A percentile compares a stretch with the other conserved stretches of the same genome.
phyloP scores from a whole-genome alignment of 1,140 invertebrate genomes.

The Leptinotarsa lineolata region DNA sequence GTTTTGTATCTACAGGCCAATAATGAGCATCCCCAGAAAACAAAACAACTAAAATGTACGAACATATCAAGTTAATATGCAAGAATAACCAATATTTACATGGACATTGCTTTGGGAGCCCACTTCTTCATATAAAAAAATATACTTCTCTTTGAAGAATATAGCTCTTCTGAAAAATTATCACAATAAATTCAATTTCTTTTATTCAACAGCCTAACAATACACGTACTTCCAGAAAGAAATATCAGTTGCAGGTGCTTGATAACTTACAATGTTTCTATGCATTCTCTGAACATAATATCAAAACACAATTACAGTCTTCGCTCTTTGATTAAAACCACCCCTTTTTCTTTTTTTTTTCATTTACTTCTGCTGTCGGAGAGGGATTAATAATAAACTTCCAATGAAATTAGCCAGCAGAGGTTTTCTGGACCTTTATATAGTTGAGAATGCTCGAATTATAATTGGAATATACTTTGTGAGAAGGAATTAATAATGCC shows the following conservation, averaged over 20 bases:
- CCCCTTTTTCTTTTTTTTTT: neutral
- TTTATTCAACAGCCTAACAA: no score
- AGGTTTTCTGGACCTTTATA: conserved; percentile 21
- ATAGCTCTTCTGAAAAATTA: no score
- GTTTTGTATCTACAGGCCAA: no score
- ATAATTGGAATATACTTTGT: conserved; percentile 24
- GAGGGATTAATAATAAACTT: conserved; percentile 19
- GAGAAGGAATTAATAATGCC: conserved; percentile 17
- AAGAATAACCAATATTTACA: no score
- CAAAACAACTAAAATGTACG: no score
- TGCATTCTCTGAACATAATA: neutral
- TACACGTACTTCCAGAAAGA: neutral
- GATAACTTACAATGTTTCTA: neutral
- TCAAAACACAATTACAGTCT: conserved; percentile 16
- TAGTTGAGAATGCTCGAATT: conserved; percentile 22
- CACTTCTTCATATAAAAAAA: no score
- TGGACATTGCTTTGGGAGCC: no score
- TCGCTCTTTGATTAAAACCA: conserved; percentile 4
- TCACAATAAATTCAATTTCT: no score
- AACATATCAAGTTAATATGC: no score
- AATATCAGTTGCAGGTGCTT: neutral
- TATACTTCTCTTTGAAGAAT: no score
- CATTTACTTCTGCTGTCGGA: neutral
- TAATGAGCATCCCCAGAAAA: no score
- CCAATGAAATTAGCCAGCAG: conserved; percentile 22